Base-by-base conservation (phyloP, 1,140 invertebrate species). In the Caenorhabditis inopinata region DNA sequence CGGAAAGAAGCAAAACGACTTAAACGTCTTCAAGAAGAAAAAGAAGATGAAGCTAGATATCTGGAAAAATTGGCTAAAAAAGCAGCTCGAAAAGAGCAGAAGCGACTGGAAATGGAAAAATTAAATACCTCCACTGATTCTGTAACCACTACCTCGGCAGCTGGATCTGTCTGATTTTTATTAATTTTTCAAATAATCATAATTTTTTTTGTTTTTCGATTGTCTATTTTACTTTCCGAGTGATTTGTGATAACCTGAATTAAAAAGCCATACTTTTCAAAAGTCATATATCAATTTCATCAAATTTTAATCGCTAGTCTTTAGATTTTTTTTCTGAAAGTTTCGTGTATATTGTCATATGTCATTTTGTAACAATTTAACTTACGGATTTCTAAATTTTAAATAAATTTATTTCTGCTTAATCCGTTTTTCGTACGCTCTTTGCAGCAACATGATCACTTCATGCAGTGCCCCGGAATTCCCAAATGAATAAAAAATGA, bases 401-500 rank as follows among this genome's bases (percentile, higher is more conserved):
- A n/a, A n/a, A n/a, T n/a, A n/a, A n/a, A n/a, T n/a, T n/a, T n/a
- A n/a, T n/a, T n/a, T n/a, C n/a, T n/a, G n/a, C n/a, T n/a, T n/a
- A n/a, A n/a, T n/a, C n/a, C n/a, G n/a, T 42, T 42, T 42, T n/a
- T n/a, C 35, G 51, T 58, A 53, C 23, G 49, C 9, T 53, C 23
- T 53, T 2, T 25, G 9, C 18, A 18, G 32, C 25, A 16, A 14
- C n/a, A 32, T 32, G 51, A 25, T n/a, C 14, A 32, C 29, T 23
- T 38, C 32, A 38, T 38, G 38, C 35, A 68, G 16, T 21, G 35
- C 3, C 32, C 27, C 11, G 58, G 29, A 68, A 68, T 68, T 68
- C 58, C 58, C 58, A 68, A 32, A 68, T 68, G 58, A 68, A 68
- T 68, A 68, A 68, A 68, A 68, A 68, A 68, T 68, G 58, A 68